Conservation (phyloP, 1,140 invertebrate genomes). For the Bombus balteatus region DNA sequence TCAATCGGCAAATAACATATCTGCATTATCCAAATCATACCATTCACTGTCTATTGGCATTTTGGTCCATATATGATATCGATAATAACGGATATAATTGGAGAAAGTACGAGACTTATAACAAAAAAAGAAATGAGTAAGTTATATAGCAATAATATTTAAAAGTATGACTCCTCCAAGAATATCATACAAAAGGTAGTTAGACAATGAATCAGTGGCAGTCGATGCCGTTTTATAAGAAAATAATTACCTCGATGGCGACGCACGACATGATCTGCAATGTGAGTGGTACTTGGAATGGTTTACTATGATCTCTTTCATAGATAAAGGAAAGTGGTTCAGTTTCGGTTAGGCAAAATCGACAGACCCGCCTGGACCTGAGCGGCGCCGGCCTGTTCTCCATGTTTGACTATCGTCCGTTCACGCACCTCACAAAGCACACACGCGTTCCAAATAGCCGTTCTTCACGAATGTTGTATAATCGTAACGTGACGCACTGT, state of each 20-base stretch:
- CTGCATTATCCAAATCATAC: conserved; percentile 17
- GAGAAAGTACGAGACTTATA: not conserved
- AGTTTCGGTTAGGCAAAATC: conserved; percentile 87
- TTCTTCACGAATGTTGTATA: not conserved
- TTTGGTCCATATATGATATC: conserved; percentile 7
- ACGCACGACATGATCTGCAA: conserved; percentile 90
- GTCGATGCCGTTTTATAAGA: conserved; percentile 15
- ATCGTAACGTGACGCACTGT: not conserved
- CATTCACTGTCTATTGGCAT: conserved; percentile 18
- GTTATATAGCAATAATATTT: too few relatives aligned
- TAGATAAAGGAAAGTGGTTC: conserved; percentile 86
- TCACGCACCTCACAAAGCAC: conserved; percentile 42
- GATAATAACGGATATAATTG: not conserved
- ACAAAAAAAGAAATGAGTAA: not conserved
- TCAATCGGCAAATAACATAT: conserved; percentile 8
- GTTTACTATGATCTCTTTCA: conserved; percentile 83
- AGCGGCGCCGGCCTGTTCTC: conserved; percentile 85
- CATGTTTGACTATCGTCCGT: conserved; percentile 76
- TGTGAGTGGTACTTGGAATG: conserved; percentile 84
- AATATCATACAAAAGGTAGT: conserved; percentile 6
- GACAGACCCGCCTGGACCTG: conserved; percentile 86
- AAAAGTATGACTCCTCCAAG: not conserved
- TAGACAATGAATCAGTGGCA: not conserved
- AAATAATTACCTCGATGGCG: conserved; percentile 87
- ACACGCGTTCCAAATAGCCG: conserved; percentile 27